Base-by-base conservation (phyloP, 2,113 vertebrate genomes). In the Myanophis thanlyinensis region DNA sequence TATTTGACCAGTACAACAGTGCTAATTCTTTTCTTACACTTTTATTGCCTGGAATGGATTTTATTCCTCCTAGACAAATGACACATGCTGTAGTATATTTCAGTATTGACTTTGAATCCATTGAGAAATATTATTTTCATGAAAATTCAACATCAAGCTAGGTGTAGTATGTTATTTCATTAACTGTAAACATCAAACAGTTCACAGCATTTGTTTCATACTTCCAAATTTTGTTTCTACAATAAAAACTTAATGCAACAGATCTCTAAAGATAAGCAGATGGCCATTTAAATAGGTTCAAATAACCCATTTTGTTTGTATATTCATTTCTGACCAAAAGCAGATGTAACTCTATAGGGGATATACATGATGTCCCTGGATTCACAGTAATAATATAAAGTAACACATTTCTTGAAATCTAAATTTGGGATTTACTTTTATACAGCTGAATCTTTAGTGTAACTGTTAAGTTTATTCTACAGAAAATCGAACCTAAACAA, bases 41-140 rank as follows among this genome's bases (percentile, higher is more conserved):
- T 97, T 96, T 97, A 95, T 96, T 96, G 93, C 94, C 94, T 93
- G 97, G 93, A 95, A 94, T 96, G 93, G 91, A 92, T 95, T 96
- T 97, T 97, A 95, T 90, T 92, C 87, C 92, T 54, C 90, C 0
- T 0, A 95, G 87, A 92, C 93, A 89, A 97, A 95, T 93, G 94
- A 95, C 92, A 93, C 85, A 93, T 84, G 92, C 84, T 95, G 90
- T 95, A 96, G 93, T 96, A 94, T 95, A 54, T n/a, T 90, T 92
- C 93, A 95, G 87, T 52, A 94, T 59, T 4, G 49, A 92, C 1
- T 30, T 0, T 30, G 93, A 91, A 62, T 59, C 88, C 90, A 94
- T 35, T 93, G 93, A 85, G 84, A 95, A 25, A 18, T 89, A 90
- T 84, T 93, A 25, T 95, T 94, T 91, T 93, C 86, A 85, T 88